A percentile compares a stretch with the other conserved stretches of the same genome.
These are phyloP conservation scores for Delphinus delphis DNA, from an alignment of 2,113 vertebrate species.

Conservation along the genomic window DNA sequence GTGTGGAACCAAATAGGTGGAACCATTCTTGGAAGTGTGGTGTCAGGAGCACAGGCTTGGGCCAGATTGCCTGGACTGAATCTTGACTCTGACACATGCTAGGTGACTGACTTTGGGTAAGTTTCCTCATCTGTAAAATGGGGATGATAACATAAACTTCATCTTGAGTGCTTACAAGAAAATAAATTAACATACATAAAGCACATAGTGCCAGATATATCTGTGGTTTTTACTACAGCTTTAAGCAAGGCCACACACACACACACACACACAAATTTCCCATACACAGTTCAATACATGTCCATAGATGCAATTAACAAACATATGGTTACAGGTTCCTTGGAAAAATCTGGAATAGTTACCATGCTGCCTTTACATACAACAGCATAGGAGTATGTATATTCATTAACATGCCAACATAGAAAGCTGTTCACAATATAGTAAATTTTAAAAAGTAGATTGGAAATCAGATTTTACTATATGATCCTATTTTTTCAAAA, in stretches of 20 bases:
- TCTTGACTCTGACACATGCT: neutral
- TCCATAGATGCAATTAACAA: neutral
- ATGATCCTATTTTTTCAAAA: neutral
- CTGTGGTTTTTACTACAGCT: neutral
- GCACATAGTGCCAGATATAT: neutral
- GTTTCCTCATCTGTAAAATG: neutral
- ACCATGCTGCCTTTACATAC: neutral
- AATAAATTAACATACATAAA: neutral
- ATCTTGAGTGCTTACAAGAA: neutral
- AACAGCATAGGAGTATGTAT: neutral
- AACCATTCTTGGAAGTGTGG: neutral
- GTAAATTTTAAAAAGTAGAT: neutral
- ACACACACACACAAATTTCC: neutral
- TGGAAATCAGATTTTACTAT: slow-evolving; percentile 28
- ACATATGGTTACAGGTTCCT: neutral
- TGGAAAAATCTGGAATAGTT: neutral
- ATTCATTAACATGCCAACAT: neutral
- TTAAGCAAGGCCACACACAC: neutral
- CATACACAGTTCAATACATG: neutral
- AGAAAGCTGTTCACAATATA: neutral
- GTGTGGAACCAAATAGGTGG: neutral
- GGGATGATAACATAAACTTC: neutral
- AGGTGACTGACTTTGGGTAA: neutral
- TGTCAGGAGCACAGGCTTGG: too few relatives aligned
- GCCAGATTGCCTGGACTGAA: neutral